phyloP scores from a whole-genome alignment of 2,888 invertebrate species.

The Caenorhabditis sp. region DNA sequence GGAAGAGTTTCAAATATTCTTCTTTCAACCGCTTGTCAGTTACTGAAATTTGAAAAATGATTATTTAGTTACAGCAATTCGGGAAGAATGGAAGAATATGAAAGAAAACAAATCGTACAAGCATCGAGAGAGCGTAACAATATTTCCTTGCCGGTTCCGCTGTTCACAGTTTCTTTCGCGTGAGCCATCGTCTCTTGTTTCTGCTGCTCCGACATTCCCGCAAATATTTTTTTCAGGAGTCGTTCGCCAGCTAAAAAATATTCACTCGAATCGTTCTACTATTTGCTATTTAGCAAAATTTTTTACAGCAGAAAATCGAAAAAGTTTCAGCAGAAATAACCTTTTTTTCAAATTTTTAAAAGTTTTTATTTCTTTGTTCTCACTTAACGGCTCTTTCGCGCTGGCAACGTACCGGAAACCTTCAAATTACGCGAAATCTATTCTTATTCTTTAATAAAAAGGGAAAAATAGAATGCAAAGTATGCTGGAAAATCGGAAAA shows the following conservation, averaged over 20 bases:
- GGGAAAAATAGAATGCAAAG: not conserved
- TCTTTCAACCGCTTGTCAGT: constrained; percentile 36
- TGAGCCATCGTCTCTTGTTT: constrained; percentile 8
- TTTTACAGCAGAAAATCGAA: no score
- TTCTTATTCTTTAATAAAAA: not conserved
- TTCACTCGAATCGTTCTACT: no score
- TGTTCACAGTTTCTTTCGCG: constrained; percentile 27
- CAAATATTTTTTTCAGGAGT: constrained; percentile 41
- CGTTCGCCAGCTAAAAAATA: constrained; percentile 59
- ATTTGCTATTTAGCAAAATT: no score
- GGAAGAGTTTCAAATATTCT: constrained; percentile 47
- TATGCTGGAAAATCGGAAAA: constrained; percentile 12
- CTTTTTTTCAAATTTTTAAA: not conserved
- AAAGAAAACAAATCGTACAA: constrained; percentile 38
- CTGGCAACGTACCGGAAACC: constrained; percentile 5
- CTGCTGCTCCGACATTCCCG: constrained; percentile 33
- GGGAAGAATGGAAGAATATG: no score
- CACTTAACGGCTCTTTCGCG: constrained; percentile 2
- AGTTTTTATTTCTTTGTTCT: not conserved
- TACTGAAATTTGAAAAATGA: constrained; percentile 15
- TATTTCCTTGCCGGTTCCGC: constrained; percentile 31
- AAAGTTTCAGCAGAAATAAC: not conserved
- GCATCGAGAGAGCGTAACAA: constrained; percentile 26
- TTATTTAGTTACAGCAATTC: no score
- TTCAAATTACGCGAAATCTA: not conserved